Evolutionary conservation across 1,140 invertebrate species (phyloP), one percentile per base, ranked within the genome.

Genomic region (Coenobita brevimanus): DNA sequence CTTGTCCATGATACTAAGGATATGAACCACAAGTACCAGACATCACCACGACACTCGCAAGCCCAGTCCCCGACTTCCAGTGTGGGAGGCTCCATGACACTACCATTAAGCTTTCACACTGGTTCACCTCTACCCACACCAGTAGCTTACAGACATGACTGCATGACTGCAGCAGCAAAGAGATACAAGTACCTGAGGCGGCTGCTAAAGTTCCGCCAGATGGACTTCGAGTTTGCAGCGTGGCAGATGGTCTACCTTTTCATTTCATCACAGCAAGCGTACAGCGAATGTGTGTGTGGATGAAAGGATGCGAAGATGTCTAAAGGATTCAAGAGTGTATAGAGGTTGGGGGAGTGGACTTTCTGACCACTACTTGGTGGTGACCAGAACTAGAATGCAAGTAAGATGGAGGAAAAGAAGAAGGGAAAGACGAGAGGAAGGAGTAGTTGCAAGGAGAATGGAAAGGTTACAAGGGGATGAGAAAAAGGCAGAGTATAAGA

Each of bases 201-300:
- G 91, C 93, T 99, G 54, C 94, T 99, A 36, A 97, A 98, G 93
- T 98, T 98, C 92, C 95, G 97, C 92, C 98, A 99, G 93, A 99
- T 99, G 99, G 99, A 99, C 93, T 99, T 99, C 94, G 98, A 99
- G 92, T 99, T 98, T 94, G 99, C 98, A 2, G 94, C 97, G 15
- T 99, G 98, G 98, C 99, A 99, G 95, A 99, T 99, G 97, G 93
- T 99, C 0, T 99, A 99, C 93, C 93, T 99, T 76, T 98, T 99
- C 93, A 94, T 97, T 82, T 94, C 97, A 0, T 99, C 99, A 36
- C 97, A 99, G 92, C 99, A 99, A 95, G 98, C 99, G n/a, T n/a
- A n/a, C n/a, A n/a, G n/a, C n/a, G n/a, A n/a, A n/a, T n/a, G n/a
- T n/a, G n/a, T n/a, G n/a, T n/a, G n/a, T n/a, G n/a, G n/a, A n/a